These are phyloP conservation scores for Electrona antarctica DNA, from an alignment of 2,113 vertebrate species.

Conservation along the genomic window DNA sequence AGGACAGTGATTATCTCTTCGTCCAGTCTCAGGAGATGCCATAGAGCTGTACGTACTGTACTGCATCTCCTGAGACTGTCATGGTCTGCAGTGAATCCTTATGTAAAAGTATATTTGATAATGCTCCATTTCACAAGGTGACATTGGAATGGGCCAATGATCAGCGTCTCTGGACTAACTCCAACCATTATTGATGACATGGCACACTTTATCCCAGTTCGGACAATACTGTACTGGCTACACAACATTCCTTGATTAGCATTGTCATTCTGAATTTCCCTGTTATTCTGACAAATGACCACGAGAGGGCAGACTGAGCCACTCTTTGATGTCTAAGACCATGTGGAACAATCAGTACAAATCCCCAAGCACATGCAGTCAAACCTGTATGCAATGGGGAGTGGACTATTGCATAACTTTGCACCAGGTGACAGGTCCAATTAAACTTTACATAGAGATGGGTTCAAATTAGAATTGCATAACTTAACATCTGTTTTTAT, in stretches of 20 bases:
- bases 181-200: neutral
- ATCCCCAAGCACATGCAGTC: slow-evolving; percentile 24
- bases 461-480: neutral
- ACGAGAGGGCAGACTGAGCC: slow-evolving; percentile 35
- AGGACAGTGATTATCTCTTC: no score
- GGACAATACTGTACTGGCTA: neutral
- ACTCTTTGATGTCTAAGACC: neutral
- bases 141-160: no score
- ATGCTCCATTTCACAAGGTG: no score
- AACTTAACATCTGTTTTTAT: neutral
- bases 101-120: no score
- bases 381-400: neutral
- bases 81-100: no score
- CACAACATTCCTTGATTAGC: slow-evolving; percentile 19
- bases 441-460: no score
- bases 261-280: slow-evolving; percentile 26
- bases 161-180: neutral
- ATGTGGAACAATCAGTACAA: neutral
- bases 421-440: no score
- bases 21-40: no score
- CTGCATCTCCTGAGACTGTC: no score
- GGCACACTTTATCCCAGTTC: neutral
- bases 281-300: neutral
- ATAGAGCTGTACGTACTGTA: no score
- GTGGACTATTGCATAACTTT: slow-evolving; percentile 18